Evolutionary conservation across 1,140 invertebrate species (phyloP), one percentile per base, ranked within the genome.

Genomic region (Zaprionus tsacasi): DNA sequence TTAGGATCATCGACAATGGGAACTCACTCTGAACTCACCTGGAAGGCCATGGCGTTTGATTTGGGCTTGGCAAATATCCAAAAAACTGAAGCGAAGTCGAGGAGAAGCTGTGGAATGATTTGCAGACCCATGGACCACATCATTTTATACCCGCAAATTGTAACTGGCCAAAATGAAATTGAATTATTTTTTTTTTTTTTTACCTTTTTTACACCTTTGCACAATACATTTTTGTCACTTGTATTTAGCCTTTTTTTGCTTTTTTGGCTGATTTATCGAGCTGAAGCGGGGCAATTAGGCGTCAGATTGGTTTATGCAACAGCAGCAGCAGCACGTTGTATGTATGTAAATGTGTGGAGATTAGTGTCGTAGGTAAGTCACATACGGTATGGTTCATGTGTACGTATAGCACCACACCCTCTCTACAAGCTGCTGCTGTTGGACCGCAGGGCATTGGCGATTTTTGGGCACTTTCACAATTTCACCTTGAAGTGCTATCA

Each of bases 61-160:
- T 50, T 79, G 70, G 72, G 33, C 36, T 70, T 60, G 40, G 54
- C 65, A 57, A 79, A 40, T 85, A 76, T 85, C 75, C 75, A 64
- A 71, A 57, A 21, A 21, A 78, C 67, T 79, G 81, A 57, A 59
- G 56, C 70, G 70, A 79, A 81, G 48, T 61, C 70, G 11, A 50
- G 59, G 83, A 55, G 78, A 80, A 52, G 76, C 72, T 88, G 75
- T 81, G 81, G 85, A 88, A 88, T 88, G 85, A 88, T 81, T 89
- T 89, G 67, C 70, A 83, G 68, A 43, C 25, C 25, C 21, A n/a
- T 15, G 40, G 17, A 61, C 25, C 78, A 71, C 61, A 38, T 66
- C 56, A 60, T 89, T 88, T 89, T 88, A 88, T 88, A 88, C 78
- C 21, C 69, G 25, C 52, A 57, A 72, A 57, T 13, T 58, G 75